Conservation (phyloP, 2,797 vertebrate genomes). For the Apogon talboti region DNA sequence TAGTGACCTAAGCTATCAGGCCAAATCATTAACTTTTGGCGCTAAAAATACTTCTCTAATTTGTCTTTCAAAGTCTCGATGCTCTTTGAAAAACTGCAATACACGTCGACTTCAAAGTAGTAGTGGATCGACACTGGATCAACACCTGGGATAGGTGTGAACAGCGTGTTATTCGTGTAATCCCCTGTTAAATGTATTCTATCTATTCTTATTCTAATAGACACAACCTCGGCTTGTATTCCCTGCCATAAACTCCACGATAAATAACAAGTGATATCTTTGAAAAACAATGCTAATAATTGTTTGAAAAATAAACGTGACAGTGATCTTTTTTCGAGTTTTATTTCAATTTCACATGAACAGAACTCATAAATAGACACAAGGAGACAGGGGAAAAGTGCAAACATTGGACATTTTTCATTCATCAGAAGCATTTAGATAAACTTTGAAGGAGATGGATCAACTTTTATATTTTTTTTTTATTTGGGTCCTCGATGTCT, state of each 20-base stretch:
- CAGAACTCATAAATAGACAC: constrained; percentile 70
- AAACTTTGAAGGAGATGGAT: no score
- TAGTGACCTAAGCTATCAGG: constrained; percentile 70
- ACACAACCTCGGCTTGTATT: not conserved
- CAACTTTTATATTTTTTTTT: constrained; percentile 6
- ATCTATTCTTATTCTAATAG: constrained; percentile 63
- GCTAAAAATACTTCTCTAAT: constrained; percentile 71
- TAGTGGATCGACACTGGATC: no score
- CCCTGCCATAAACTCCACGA: constrained; percentile 13
- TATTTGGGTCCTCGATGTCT: constrained; percentile 77
- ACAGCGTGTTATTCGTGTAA: constrained; percentile 75
- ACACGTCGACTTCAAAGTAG: constrained; percentile 79
- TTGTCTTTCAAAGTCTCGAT: constrained; percentile 82
- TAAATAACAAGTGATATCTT: no score
- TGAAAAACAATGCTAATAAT: no score
- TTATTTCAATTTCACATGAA: constrained; percentile 57
- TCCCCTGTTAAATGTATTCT: constrained; percentile 71
- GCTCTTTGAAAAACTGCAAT: constrained; percentile 72
- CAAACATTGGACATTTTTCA: constrained; percentile 43
- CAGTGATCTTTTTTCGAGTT: constrained; percentile 3
- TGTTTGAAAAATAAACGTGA: not conserved
- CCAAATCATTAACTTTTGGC: constrained; percentile 70
- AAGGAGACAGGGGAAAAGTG: constrained; percentile 60
- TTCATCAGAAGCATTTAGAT: not conserved
- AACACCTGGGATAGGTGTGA: constrained; percentile 70